Percentiles rank a stretch among this genome's conserved stretches.
phyloP scores from a whole-genome alignment of 2,113 vertebrate genomes.

The Gymnocephalus cernua region DNA sequence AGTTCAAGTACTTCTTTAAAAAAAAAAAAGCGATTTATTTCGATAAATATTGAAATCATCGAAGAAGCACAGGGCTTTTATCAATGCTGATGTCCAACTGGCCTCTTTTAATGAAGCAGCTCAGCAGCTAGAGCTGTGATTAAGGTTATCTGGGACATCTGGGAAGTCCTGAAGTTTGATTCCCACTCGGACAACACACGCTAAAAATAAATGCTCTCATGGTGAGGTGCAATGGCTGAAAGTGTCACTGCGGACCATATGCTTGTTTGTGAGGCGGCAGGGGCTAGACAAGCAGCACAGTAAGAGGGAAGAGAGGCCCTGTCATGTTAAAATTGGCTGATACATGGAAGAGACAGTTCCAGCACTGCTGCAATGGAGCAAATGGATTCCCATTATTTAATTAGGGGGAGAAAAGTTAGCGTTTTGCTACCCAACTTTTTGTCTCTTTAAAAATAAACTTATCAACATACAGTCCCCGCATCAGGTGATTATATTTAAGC shows the following conservation, averaged over 20 bases:
- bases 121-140: constrained; percentile 9
- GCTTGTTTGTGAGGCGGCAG: constrained; percentile 13
- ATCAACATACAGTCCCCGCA: too few relatives aligned
- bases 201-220: constrained; percentile 42
- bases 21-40: not conserved
- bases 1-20: constrained; percentile 19
- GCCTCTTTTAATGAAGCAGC: constrained; percentile 7
- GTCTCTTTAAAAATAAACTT: too few relatives aligned
- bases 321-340: constrained; percentile 11
- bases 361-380: not conserved
- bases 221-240: constrained; percentile 10
- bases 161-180: constrained; percentile 29
- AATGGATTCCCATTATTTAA: too few relatives aligned
- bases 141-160: constrained; percentile 52
- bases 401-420: too few relatives aligned
- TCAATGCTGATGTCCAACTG: constrained; percentile 21
- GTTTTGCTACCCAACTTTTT: too few relatives aligned
- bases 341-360: not conserved
- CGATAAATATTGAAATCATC: constrained; percentile 8
- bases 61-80: constrained; percentile 9
- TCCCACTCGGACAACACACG: not conserved
- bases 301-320: not conserved
- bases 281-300: constrained; percentile 13
- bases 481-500: too few relatives aligned
- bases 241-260: constrained; percentile 3